Conservation (phyloP, 2,888 invertebrate species). For the Chymomyza amoena region DNA sequence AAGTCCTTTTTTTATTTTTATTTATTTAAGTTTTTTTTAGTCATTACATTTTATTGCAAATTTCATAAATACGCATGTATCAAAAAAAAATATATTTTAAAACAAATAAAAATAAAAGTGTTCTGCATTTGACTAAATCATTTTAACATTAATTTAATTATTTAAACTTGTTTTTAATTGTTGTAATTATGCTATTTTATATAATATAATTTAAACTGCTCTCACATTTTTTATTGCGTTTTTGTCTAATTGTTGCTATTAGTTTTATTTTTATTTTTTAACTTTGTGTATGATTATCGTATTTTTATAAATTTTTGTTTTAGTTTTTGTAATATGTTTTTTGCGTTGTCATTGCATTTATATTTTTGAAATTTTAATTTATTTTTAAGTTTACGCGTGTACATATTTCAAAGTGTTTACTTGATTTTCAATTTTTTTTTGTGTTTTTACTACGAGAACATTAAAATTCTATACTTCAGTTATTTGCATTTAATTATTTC, state of each 20-base stretch:
- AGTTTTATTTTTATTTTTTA: slow-evolving; percentile 29
- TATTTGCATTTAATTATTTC: slow-evolving; percentile 34
- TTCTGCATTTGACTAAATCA: slow-evolving; percentile 29
- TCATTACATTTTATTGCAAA: slow-evolving; percentile 29
- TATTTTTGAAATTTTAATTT: slow-evolving; percentile 18
- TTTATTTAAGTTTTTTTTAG: slow-evolving; percentile 4
- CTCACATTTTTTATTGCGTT: slow-evolving; percentile 35
- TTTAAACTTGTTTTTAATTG: slow-evolving; percentile 35
- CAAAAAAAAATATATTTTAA: slow-evolving; percentile 33
- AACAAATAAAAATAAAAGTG: slow-evolving; percentile 16
- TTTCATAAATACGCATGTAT: slow-evolving; percentile 16
- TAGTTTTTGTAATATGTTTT: slow-evolving; percentile 14
- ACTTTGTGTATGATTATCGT: slow-evolving; percentile 60
- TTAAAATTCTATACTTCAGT: slow-evolving; percentile 57
- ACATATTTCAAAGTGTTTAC: slow-evolving; percentile 20
- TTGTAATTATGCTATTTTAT: slow-evolving; percentile 50
- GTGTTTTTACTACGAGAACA: slow-evolving; percentile 48
- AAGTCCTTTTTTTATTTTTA: slow-evolving; percentile 4
- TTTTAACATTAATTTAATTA: not conserved
- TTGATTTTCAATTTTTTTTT: slow-evolving; percentile 32
- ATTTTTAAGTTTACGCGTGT: slow-evolving; percentile 29
- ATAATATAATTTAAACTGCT: slow-evolving; percentile 37
- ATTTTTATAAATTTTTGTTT: slow-evolving; percentile 28
- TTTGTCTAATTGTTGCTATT: slow-evolving; percentile 50
- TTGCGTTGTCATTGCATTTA: slow-evolving; percentile 15